Evolutionary conservation across 2,888 invertebrate species (phyloP), one percentile per base, ranked within the genome.

Genomic region (Phaonia tiefii): DNA sequence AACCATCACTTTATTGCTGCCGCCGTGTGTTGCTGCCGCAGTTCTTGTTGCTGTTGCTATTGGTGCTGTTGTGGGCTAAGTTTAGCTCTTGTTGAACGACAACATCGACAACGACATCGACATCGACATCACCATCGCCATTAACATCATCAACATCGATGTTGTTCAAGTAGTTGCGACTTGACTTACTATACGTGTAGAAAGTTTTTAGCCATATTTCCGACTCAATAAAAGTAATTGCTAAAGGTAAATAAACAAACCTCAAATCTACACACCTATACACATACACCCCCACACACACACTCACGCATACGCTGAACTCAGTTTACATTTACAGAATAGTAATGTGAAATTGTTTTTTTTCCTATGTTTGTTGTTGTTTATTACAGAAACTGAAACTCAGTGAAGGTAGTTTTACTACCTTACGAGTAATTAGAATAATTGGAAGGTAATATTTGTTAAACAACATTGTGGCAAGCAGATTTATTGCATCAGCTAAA

Each of bases 391-490:
- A 39, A 37, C 70, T 66, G 51, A 22, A 42, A 42, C 42, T 42
- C 39, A 63, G 66, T 70, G 76, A 65, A 77, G 76, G 76, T 69
- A 65, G 78, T 31, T 58, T 65, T 63, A 63, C 63, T 76, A 75
- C 58, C 44, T 76, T 58, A 58, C 51, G 71, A 81, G 75, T 81
- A 81, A 81, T 81, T 81, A 78, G 56, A 81, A 81, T 81, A 81
- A 81, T 81, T 77, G 75, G 72, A 69, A 71, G 81, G 56, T 75
- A 78, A 78, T 81, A 78, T 78, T 49, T 46, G 63, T 56, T 26
- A 42, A 31, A 2, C 58, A n/a, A 31, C 58, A 58, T 58, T 58
- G 31, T 31, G 58, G 58, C 31, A 7, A 60, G n/a, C 60, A 60
- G 39, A 60, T 60, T 60, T 60, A 60, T 60, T 37, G 60, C 60